phyloP scores from a whole-genome alignment of 92 coral and sea anemone species.

The Phenganax subtilis region DNA sequence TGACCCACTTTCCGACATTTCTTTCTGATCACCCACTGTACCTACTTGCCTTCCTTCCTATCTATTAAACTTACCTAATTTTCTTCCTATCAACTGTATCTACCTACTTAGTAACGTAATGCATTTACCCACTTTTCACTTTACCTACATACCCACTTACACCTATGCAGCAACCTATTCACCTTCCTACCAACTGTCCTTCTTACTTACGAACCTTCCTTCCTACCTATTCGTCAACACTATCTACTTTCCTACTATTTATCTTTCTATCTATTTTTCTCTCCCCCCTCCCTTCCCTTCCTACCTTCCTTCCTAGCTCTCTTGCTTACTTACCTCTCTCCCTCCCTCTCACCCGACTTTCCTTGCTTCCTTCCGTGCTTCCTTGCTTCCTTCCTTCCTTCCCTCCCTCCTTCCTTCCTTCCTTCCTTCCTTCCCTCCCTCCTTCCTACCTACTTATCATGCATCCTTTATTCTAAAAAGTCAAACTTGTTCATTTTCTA shows the following conservation, averaged over 20 bases:
- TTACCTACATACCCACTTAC: too few species aligned
- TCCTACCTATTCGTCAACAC: background rate
- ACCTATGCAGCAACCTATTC: background rate
- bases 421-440: background rate
- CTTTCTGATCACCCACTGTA: background rate
- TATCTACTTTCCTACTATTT: background rate
- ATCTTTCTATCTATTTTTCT: background rate
- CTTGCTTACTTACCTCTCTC: background rate
- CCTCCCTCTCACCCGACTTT: background rate
- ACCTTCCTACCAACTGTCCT: background rate
- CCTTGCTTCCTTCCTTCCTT: background rate
- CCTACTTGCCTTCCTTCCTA: background rate
- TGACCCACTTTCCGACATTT: too few species aligned
- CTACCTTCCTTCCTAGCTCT: background rate
- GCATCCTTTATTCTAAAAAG: too few species aligned
- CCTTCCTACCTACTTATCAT: background rate
- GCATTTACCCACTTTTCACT: too few species aligned
- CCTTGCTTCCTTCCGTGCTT: background rate
- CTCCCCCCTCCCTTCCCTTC: background rate
- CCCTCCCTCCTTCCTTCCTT: background rate
- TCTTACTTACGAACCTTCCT: background rate
- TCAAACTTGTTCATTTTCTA: too few species aligned
- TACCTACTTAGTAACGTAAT: too few species aligned
- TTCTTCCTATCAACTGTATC: too few species aligned
- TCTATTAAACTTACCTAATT: background rate